Evolutionary conservation across 2,888 invertebrate species (phyloP).

Genomic region (Cremastobaeus sp.): DNA sequence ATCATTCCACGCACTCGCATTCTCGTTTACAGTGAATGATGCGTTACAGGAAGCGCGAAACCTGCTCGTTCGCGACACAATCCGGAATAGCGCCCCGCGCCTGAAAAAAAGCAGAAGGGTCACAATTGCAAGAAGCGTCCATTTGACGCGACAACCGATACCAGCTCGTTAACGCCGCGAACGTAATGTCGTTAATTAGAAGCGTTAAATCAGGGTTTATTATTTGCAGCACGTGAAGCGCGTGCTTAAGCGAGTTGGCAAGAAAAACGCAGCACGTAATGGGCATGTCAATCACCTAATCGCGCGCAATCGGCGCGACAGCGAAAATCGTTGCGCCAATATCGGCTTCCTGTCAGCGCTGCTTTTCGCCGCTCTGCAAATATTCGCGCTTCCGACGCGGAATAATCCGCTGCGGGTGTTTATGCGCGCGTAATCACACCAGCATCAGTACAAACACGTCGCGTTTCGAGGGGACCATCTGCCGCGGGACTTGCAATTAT

Average conservation of each 20-base stretch:
- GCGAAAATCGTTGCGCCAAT: conserved; percentile 1
- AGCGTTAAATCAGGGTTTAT: conserved; percentile 49
- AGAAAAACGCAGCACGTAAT: conserved; percentile 38
- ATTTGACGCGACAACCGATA: conserved; percentile 47
- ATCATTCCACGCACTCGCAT: conserved; percentile 33
- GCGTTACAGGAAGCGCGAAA: conserved; percentile 51
- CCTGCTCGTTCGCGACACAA: conserved; percentile 46
- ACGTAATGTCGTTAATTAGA: conserved; percentile 48
- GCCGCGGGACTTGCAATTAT: conserved; percentile 69
- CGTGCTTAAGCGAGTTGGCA: conserved; percentile 19
- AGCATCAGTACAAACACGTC: conserved; percentile 46
- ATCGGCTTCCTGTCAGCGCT: conserved; percentile 4
- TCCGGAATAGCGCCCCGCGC: conserved; percentile 24
- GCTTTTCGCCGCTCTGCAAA: conserved; percentile 19
- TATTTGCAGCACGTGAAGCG: conserved; percentile 52
- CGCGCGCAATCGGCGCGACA: conserved; percentile 17
- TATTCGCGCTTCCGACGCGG: conserved; percentile 31
- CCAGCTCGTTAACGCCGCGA: conserved; percentile 50
- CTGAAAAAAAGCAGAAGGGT: conserved; percentile 6
- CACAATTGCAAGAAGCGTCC: conserved; percentile 33
- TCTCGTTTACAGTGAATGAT: conserved; percentile 38
- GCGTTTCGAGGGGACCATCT: conserved; percentile 51
- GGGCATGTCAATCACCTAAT: conserved; percentile 58
- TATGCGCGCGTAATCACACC: conserved; percentile 38
- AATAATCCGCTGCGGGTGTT: conserved; percentile 21